These are phyloP conservation scores for Zoroaster sp. DNA, from an alignment of 53 echinoderm and acorn worm genomes.

Conservation along the genomic window DNA sequence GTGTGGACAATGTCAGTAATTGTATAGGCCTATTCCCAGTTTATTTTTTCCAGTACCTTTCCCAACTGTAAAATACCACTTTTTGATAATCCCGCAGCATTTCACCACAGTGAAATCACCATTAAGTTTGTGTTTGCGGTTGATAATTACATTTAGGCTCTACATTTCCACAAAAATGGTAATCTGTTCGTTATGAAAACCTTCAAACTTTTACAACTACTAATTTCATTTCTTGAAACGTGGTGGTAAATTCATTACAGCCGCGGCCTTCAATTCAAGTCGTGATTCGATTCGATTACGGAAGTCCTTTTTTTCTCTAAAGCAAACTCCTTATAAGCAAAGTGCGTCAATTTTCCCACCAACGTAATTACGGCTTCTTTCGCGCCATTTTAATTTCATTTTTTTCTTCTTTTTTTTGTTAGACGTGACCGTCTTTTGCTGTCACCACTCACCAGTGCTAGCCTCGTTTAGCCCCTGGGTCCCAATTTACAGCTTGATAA, in stretches of 20 bases:
- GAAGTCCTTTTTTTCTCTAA: not conserved
- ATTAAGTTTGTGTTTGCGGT: no score
- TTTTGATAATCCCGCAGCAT: no score
- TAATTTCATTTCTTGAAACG: not conserved
- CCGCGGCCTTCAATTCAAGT: not conserved
- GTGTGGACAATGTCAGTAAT: no score
- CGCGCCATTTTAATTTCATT: slow-evolving; percentile 6
- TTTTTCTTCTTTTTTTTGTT: not conserved
- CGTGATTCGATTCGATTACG: not conserved
- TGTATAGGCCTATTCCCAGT: no score
- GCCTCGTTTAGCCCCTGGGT: not conserved
- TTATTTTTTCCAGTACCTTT: no score
- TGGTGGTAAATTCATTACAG: not conserved
- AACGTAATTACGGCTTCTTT: not conserved
- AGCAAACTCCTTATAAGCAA: not conserved
- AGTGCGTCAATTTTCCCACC: not conserved
- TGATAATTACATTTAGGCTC: no score
- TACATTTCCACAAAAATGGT: no score
- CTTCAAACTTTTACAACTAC: no score
- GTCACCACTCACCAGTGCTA: not conserved
- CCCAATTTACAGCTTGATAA: slow-evolving; percentile 35
- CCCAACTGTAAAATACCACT: no score
- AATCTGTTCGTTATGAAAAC: no score
- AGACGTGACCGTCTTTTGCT: not conserved
- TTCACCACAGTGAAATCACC: no score